Percentiles rank a stretch among this genome's conserved stretches.
phyloP scores from a whole-genome alignment of 2,797 vertebrate genomes.

The Brotula barbata region DNA sequence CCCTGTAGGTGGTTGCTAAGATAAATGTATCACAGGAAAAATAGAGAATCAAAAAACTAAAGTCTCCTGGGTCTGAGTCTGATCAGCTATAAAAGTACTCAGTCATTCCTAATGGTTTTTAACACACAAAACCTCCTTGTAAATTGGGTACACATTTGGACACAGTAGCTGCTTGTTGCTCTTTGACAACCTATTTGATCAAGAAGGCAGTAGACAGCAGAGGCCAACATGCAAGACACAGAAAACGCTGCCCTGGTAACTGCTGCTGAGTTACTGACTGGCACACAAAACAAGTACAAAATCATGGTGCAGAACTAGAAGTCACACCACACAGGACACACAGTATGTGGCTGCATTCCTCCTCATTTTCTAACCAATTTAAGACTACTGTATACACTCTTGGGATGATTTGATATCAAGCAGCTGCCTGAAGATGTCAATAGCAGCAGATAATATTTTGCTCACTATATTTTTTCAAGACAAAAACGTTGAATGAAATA shows the following conservation, averaged over 20 bases:
- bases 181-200: background rate
- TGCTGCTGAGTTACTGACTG: background rate
- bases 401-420: too few species aligned
- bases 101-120: too few species aligned
- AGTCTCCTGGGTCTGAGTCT: background rate
- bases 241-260: background rate
- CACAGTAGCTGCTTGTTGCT: background rate
- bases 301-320: background rate
- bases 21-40: too few species aligned
- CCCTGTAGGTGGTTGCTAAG: too few species aligned
- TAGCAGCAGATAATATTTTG: too few species aligned
- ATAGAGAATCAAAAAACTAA: background rate
- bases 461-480: too few species aligned
- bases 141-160: background rate
- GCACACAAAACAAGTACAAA: background rate
- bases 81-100: background rate
- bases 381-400: too few species aligned
- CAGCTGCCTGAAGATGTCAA: too few species aligned
- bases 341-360: background rate
- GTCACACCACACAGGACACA: background rate
- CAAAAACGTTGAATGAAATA: too few species aligned
- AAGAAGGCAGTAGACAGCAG: background rate
- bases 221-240: background rate
- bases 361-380: background rate
- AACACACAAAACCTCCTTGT: background rate